Evolutionary conservation across 2,113 vertebrate species (phyloP), one percentile per base, ranked within the genome.

Genomic region (Vireo altiloquus): DNA sequence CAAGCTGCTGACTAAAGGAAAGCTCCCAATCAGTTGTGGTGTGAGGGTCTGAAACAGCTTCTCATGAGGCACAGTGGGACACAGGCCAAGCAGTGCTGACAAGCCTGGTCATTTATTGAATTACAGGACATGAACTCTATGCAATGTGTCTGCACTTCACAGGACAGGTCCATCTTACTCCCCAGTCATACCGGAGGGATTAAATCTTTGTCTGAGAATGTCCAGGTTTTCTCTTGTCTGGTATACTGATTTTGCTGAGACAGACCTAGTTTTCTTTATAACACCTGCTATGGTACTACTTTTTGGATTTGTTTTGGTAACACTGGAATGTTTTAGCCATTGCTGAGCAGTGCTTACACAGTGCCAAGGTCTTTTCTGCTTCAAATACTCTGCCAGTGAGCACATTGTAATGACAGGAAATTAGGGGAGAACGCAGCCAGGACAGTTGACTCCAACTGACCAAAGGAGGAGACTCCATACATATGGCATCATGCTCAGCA

Each of bases 391-490:
- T 13, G 12, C 15, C 44, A 60, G 13, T 0, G 0, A 86, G 46
- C 6, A 66, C 27, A 16, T 15, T 42, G 5, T 3, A 4, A 2
- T 46, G 33, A 42, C 15, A 63, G 61, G n/a, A n/a, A 85, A 25
- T 5, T 39, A 50, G 23, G 24, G 69, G 9, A 30, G 20, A 14
- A 24, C 21, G 70, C 6, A 56, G 8, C 37, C 25, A 25, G 52
- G 30, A 65, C 13, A 65, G 37, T 15, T 89, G 68, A 31, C 21
- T n/a, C 23, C 46, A 61, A 1, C 6, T 25, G 16, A 50, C 14
- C 2, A 50, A 66, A 72, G 15, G 0, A 9, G 8, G 3, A 35
- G 27, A 30, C 10, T 15, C 8, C 4, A 23, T 9, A 11, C 5
- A 4, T 30, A 6, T 7, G 30, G 35, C 7, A 25, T 35, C 7